A percentile compares a stretch with the other conserved stretches of the same genome.
Conservation (phyloP, 2,113 vertebrate species). For the Baryphthengus martii region DNA sequence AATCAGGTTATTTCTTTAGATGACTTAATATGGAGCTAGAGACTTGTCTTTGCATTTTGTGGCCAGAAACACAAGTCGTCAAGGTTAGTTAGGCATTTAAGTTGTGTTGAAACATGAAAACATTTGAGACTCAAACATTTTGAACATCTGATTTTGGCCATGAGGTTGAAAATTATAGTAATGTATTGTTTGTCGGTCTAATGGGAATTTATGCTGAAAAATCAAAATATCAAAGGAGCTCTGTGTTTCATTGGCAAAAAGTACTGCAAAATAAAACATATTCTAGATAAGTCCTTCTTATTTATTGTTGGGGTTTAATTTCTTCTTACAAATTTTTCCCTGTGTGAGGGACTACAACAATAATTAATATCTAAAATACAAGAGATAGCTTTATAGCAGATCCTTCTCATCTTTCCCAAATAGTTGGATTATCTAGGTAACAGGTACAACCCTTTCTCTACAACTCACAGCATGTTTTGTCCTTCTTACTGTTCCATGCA, state of each 20-base stretch:
- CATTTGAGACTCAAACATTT: not conserved
- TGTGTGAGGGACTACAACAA: not conserved
- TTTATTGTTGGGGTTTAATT: not conserved
- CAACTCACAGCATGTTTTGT: not conserved
- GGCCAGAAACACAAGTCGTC: not conserved
- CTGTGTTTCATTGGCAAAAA: not conserved
- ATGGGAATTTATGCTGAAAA: not conserved
- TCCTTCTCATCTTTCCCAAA: not conserved
- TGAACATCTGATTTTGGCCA: not conserved
- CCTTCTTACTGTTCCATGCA: not conserved
- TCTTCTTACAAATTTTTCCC: not conserved
- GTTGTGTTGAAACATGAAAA: not conserved
- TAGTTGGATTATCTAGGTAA: not conserved
- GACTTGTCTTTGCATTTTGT: not conserved
- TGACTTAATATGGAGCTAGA: not conserved
- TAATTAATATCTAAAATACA: not conserved
- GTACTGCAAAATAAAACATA: conserved; percentile 1
- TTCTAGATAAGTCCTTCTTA: not conserved
- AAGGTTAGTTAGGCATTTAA: not conserved
- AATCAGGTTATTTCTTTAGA: not conserved
- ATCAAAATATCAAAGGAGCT: not conserved
- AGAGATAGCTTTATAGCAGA: not conserved
- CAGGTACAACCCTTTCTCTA: not conserved
- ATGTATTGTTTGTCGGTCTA: not conserved
- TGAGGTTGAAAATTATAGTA: not conserved